phyloP scores from a whole-genome alignment of 2,888 invertebrate genomes.

The Marronus borbonicus region DNA sequence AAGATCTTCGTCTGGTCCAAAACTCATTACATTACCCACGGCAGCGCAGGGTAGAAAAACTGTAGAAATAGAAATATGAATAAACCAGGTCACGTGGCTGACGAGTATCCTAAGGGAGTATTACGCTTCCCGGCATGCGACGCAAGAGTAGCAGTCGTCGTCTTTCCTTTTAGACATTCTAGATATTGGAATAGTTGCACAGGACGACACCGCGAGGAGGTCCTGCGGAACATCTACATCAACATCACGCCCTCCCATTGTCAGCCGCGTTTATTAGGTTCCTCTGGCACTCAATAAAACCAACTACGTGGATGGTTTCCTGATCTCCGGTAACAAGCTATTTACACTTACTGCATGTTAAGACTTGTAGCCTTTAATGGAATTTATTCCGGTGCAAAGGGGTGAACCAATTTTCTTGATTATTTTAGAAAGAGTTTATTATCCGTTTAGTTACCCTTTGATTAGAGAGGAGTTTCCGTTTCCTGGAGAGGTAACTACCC shows the following conservation, averaged over 20 bases:
- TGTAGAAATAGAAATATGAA: constrained; percentile 60
- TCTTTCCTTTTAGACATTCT: constrained; percentile 49
- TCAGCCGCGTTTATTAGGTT: constrained; percentile 63
- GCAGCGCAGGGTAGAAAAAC: constrained; percentile 43
- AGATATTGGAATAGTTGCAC: constrained; percentile 55
- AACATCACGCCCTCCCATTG: constrained; percentile 62
- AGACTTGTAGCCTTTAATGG: constrained; percentile 46
- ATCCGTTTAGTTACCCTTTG: constrained; percentile 34
- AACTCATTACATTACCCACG: constrained; percentile 55
- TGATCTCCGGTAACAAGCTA: constrained; percentile 52
- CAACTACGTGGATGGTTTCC: constrained; percentile 60
- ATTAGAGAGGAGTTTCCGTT: constrained; percentile 28
- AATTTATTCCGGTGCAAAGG: constrained; percentile 42
- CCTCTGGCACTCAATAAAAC: constrained; percentile 63
- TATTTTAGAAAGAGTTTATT: constrained; percentile 47
- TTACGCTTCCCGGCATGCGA: constrained; percentile 56
- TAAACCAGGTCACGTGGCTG: constrained; percentile 60
- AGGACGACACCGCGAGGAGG: constrained; percentile 48
- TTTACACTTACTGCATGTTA: constrained; percentile 51
- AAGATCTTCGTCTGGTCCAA: constrained; percentile 48
- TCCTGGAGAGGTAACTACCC: constrained; percentile 1
- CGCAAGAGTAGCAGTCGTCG: constrained; percentile 46
- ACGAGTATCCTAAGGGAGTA: constrained; percentile 57
- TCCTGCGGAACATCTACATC: constrained; percentile 59
- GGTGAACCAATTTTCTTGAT: constrained; percentile 44